A percentile compares a stretch with the other conserved stretches of the same genome.
These are phyloP conservation scores for Nomia melanderi DNA, from an alignment of 1,140 invertebrate genomes.

Conservation along the genomic window DNA sequence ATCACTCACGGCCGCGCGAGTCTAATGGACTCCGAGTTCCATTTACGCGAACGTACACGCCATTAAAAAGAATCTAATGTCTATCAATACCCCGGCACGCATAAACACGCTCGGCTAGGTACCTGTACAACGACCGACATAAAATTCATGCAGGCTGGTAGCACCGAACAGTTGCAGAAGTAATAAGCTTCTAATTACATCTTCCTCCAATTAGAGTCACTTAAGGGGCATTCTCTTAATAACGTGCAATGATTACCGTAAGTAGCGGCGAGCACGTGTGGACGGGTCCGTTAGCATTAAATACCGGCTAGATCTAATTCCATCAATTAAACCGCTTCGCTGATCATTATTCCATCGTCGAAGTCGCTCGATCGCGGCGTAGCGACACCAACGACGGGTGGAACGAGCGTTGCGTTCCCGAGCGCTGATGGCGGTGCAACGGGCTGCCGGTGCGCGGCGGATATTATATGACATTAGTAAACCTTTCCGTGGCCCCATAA, in stretches of 20 bases:
- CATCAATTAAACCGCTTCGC: conserved; percentile 67
- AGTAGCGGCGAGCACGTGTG: conserved; percentile 32
- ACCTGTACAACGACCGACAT: background rate
- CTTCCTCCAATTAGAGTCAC: conserved; percentile 71
- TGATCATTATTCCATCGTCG: conserved; percentile 65
- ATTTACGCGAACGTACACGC: too few species aligned
- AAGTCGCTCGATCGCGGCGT: conserved; percentile 18
- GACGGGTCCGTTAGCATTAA: conserved; percentile 44
- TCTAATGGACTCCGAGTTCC: too few species aligned
- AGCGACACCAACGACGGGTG: background rate
- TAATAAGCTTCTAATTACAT: conserved; percentile 72
- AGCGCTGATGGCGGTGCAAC: background rate
- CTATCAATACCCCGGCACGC: too few species aligned
- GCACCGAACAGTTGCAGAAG: conserved; percentile 30
- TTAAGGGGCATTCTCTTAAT: conserved; percentile 64
- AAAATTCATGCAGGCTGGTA: conserved; percentile 17
- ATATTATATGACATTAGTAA: conserved; percentile 57
- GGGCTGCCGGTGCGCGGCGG: background rate
- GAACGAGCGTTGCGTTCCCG: background rate
- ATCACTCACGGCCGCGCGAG: too few species aligned
- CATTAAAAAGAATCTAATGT: too few species aligned
- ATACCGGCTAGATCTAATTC: conserved; percentile 63
- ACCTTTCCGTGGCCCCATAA: conserved; percentile 49
- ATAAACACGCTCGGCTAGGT: too few species aligned
- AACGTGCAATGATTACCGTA: conserved; percentile 67